Base-by-base conservation (phyloP, 2,888 invertebrate species). In the Amiota mariae region DNA sequence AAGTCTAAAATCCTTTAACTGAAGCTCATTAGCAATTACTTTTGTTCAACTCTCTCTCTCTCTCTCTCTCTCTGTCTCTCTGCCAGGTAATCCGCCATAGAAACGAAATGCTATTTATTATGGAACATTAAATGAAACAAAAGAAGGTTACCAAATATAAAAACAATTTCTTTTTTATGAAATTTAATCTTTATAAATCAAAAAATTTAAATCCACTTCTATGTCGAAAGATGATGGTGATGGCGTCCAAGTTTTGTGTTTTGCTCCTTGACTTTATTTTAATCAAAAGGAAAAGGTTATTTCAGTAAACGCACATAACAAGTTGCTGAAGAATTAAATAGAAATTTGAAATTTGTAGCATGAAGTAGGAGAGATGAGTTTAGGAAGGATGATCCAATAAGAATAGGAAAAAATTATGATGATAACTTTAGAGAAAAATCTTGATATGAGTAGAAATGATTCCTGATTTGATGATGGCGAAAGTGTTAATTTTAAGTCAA, bases 21-120 rank as follows among this genome's bases (percentile, higher is more conserved):
- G 79, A 75, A 72, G 77, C 82, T 83, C 83, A 83, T 83, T 85
- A 83, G 83, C 78, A 78, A 81, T 84, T 84, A 78, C 81, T 84
- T 81, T n/a, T 11, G 57, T 18, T 57, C 13, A 20, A 24, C 24
- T 24, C 24, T 24, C 24, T 24, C n/a, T n/a, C n/a, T n/a, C n/a
- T n/a, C n/a, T n/a, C n/a, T n/a, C n/a, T n/a, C n/a, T n/a, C n/a
- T n/a, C n/a, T n/a, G n/a, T n/a, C n/a, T n/a, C n/a, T n/a, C n/a
- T n/a, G n/a, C 24, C 2, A 36, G 36, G 36, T 36, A 36, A 36
- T 36, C 18, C 54, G 47, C 57, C 20, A 47, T 57, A 18, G 59
- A 46, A 59, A 18, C 56, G 10, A 49, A 48, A 18, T 48, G 47
- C 59, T 59, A 48, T 46, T 70, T 15, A 66, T 15, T 13, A 13